These are phyloP conservation scores for Ctenicera cuprea DNA, from an alignment of 2,888 invertebrate species.

Conservation along the genomic window DNA sequence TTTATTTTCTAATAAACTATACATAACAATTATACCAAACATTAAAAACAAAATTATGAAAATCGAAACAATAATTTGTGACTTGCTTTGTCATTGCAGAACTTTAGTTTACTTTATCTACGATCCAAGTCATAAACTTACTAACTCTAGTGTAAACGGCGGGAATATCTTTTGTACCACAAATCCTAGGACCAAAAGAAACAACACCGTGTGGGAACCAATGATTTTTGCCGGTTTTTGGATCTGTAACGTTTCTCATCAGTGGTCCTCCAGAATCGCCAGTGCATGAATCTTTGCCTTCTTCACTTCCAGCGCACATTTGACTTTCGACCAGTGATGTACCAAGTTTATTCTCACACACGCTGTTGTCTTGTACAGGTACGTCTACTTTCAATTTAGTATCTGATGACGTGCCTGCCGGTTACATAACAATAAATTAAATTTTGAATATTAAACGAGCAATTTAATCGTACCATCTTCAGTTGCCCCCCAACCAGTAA, in stretches of 20 bases:
- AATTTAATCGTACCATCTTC: background rate
- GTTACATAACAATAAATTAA: background rate
- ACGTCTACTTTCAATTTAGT: constrained; percentile 5
- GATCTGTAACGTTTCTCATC: constrained; percentile 2
- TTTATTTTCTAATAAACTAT: too few species aligned
- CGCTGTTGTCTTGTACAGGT: background rate
- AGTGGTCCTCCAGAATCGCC: constrained; percentile 41
- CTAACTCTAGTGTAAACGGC: background rate
- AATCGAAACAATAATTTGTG: too few species aligned
- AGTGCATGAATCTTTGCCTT: constrained; percentile 60
- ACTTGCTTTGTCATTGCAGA: too few species aligned
- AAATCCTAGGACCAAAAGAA: constrained; percentile 47
- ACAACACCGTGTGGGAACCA: constrained; percentile 2
- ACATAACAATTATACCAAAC: too few species aligned
- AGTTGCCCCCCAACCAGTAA: constrained; percentile 14
- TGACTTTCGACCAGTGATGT: background rate
- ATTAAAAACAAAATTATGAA: too few species aligned
- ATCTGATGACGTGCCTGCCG: background rate
- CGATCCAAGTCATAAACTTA: background rate
- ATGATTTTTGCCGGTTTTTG: background rate
- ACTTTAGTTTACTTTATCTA: background rate
- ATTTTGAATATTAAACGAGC: background rate
- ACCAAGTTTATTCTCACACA: background rate
- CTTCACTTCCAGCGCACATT: constrained; percentile 53
- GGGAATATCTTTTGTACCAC: background rate